Conservation (phyloP, 1,140 invertebrate species). For the Bombyx mandarina region DNA sequence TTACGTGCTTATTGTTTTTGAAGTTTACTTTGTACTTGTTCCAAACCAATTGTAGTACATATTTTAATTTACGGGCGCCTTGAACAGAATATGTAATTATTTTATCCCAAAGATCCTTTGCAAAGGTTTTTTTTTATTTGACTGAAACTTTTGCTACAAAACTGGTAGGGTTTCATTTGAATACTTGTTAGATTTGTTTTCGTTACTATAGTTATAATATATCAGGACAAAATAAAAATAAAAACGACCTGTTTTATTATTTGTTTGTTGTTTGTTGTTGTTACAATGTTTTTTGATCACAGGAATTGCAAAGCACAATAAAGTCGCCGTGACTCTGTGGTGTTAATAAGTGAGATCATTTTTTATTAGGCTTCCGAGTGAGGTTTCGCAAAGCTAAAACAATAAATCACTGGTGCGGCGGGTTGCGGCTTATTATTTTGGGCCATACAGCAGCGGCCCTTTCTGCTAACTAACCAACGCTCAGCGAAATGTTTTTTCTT, state of each 20-base stretch:
- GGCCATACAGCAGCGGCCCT: conserved; percentile 35
- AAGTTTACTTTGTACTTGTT: not conserved
- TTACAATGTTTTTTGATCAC: not conserved
- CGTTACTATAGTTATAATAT: no score
- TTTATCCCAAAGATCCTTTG: not conserved
- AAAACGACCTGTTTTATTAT: no score
- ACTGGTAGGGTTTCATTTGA: no score
- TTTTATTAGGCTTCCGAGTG: conserved; percentile 54
- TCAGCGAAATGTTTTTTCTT: conserved; percentile 41
- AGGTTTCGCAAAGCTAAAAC: conserved; percentile 58
- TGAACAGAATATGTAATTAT: conserved; percentile 11
- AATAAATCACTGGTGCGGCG: conserved; percentile 53
- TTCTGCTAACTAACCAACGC: conserved; percentile 45
- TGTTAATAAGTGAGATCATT: conserved; percentile 64
- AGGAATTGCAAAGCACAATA: conserved; percentile 37
- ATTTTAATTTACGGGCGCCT: conserved; percentile 10
- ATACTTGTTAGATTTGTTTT: no score
- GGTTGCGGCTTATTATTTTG: conserved; percentile 57
- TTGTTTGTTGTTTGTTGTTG: no score
- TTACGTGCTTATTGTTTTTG: conserved; percentile 5
- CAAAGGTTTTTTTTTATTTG: no score
- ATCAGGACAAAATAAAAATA: no score
- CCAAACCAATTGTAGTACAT: conserved; percentile 2
- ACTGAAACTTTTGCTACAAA: no score
- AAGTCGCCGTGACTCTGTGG: conserved; percentile 35